Evolutionary conservation across 1,140 invertebrate species (phyloP), one percentile per base, ranked within the genome.

Genomic region (Olivierus martensii): DNA sequence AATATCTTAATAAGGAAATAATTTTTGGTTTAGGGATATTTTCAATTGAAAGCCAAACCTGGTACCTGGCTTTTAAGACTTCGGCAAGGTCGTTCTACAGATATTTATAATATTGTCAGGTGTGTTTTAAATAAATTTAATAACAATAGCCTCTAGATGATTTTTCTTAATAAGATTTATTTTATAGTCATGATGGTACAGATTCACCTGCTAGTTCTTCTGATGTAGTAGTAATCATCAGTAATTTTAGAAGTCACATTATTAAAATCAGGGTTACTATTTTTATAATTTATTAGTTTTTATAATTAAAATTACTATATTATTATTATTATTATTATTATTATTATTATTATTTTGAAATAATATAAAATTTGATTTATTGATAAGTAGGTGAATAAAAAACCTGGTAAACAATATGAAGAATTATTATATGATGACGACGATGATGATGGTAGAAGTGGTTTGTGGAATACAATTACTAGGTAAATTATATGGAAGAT

Each of bases 1-100:
- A 11, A 10, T n/a, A 43, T 5, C 19, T n/a, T 18, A 35, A 21
- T 19, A 21, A 15, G 37, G 6, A 28, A 42, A 15, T 51, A 19
- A 22, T 35, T 55, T 34, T 28, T n/a, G 11, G 12, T 56, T 36
- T 46, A 66, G 63, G 91, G 91, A 15, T 95, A 96, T 69, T 94
- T 95, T 71, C 93, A 98, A 71, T 71, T 99, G 2, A 99, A 99
- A 70, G 94, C 95, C 0, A 93, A 90, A 68, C 94, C 95, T 12
- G 96, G 96, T 3, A 83, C 88, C 35, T 99, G 95, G 95, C 69
- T 82, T 11, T 69, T 99, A 38, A 73, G 80, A 14, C 72, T 81
- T 3, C 75, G 96, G 43, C 86, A 94, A 47, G 96, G 95, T 17
- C 77, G 90, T 59, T 97, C 92, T 4, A 76, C 81, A 17, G 92